A percentile compares a stretch with the other conserved stretches of the same genome.
These are phyloP conservation scores for Pteronotus mesoamericanus DNA, from an alignment of 2,797 vertebrate genomes.

Conservation along the genomic window DNA sequence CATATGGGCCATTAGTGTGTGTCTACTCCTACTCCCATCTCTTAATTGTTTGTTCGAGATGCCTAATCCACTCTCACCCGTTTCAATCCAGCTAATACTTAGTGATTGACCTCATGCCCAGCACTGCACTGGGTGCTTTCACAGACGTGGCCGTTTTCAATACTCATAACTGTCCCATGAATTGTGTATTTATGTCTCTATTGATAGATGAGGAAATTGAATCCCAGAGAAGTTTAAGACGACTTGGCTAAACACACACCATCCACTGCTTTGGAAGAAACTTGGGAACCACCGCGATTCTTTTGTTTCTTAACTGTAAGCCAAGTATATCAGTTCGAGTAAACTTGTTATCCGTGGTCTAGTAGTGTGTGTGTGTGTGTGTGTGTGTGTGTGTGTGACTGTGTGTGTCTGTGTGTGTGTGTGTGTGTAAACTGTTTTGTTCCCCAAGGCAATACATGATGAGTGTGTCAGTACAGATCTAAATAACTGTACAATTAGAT, in stretches of 20 bases:
- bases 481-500: conserved; percentile 59
- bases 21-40: background rate
- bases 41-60: background rate
- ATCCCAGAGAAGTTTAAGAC: conserved; percentile 32
- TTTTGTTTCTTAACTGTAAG: conserved; percentile 52
- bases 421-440: conserved; percentile 7
- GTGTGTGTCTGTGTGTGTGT: too few relatives aligned
- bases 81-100: background rate
- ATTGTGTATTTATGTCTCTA: background rate
- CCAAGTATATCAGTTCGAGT: conserved; percentile 4
- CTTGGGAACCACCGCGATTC: background rate
- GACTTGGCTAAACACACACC: background rate
- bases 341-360: conserved; percentile 36
- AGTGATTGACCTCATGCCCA: background rate
- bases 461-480: background rate
- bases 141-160: background rate
- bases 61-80: background rate
- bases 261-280: conserved; percentile 26
- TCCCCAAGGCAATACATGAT: conserved; percentile 39
- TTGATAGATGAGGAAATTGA: conserved; percentile 7
- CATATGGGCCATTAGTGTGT: background rate
- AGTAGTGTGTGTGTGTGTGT: too few relatives aligned
- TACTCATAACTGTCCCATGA: background rate
- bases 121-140: background rate
- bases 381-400: too few relatives aligned